These are phyloP conservation scores for Sycophaga agraensis DNA, from an alignment of 1,140 invertebrate genomes.

Conservation along the genomic window DNA sequence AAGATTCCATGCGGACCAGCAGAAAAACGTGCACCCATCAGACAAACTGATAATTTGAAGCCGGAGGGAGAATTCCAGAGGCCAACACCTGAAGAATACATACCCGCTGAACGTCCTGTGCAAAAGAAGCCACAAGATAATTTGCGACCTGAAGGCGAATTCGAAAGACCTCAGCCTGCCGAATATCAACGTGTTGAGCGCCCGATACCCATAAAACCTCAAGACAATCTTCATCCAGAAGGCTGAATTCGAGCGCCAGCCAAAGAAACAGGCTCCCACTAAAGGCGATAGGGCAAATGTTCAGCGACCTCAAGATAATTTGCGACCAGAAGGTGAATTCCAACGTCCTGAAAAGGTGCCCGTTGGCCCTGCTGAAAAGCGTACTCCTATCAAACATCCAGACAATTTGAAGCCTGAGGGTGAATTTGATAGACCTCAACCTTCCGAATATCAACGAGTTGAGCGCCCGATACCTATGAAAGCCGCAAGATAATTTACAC, in stretches of 20 bases:
- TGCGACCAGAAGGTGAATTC: conserved; percentile 62
- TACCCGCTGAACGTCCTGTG: conserved; percentile 47
- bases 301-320: conserved; percentile 51
- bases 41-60: conserved; percentile 60
- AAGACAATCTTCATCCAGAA: conserved; percentile 63
- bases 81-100: conserved; percentile 61
- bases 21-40: conserved; percentile 51
- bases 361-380: conserved; percentile 60
- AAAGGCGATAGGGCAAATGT: conserved; percentile 56
- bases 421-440: conserved; percentile 56
- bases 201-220: conserved; percentile 52
- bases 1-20: conserved; percentile 49
- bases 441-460: conserved; percentile 49
- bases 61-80: conserved; percentile 60
- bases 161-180: conserved; percentile 52
- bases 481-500: conserved; percentile 62
- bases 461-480: conserved; percentile 40
- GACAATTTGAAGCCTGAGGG: conserved; percentile 61
- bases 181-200: conserved; percentile 61
- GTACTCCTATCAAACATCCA: conserved; percentile 54
- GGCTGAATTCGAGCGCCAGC: conserved; percentile 56
- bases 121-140: conserved; percentile 48
- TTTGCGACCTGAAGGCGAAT: conserved; percentile 61
- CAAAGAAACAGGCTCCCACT: conserved; percentile 54
- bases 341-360: conserved; percentile 50